Evolutionary conservation across 2,797 vertebrate species (phyloP).

Genomic region (Microctenopoma lineatum): DNA sequence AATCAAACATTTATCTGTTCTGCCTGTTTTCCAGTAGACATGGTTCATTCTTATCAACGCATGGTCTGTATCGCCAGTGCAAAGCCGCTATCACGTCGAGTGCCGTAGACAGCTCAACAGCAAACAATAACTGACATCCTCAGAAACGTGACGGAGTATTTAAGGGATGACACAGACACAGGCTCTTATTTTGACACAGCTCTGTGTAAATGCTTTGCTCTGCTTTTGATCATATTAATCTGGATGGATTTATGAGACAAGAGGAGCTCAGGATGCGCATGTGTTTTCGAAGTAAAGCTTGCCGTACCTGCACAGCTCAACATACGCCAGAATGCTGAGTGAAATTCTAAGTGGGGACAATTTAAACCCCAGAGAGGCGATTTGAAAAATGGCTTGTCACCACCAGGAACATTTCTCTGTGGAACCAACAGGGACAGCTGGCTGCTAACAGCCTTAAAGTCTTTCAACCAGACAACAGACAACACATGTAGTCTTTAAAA

Average conservation of each 20-base stretch:
- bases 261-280: constrained; percentile 8
- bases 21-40: too few species aligned
- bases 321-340: constrained; percentile 12
- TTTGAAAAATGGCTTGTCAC: constrained; percentile 44
- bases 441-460: constrained; percentile 8
- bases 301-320: constrained; percentile 13
- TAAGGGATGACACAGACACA: constrained; percentile 6
- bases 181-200: constrained; percentile 25
- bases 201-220: constrained; percentile 8
- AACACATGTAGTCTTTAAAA: constrained; percentile 10
- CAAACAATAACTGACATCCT: constrained; percentile 12
- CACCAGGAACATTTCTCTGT: constrained; percentile 25
- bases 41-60: constrained; percentile 5
- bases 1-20: too few species aligned
- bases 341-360: constrained; percentile 37
- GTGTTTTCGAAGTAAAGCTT: constrained; percentile 6
- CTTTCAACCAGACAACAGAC: constrained; percentile 10
- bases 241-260: constrained; percentile 30
- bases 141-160: neutral
- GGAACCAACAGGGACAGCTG: constrained; percentile 18
- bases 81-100: constrained; percentile 12
- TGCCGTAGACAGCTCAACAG: constrained; percentile 3
- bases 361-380: constrained; percentile 33
- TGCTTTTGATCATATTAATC: constrained; percentile 33
- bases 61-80: constrained; percentile 8